Conservation (phyloP, 2,113 vertebrate genomes). For the Origma solitaria region DNA sequence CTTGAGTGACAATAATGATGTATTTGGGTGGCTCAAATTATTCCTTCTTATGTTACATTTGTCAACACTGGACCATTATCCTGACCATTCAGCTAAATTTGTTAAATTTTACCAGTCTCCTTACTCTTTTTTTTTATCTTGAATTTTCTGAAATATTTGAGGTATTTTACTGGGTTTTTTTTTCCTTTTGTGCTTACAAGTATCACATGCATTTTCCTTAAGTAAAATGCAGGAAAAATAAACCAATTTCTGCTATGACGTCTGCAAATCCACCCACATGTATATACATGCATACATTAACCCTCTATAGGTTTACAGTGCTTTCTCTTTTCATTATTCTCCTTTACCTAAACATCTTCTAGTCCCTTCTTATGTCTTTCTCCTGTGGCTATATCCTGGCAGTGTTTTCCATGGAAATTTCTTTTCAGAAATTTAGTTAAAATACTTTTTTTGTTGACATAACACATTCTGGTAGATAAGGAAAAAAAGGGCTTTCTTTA, state of each 20-base stretch:
- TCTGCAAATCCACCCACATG: not conserved
- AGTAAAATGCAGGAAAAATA: not conserved
- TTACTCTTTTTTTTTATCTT: not conserved
- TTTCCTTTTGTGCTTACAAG: not conserved
- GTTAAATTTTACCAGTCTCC: not conserved
- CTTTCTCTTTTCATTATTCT: not conserved
- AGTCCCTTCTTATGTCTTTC: not conserved
- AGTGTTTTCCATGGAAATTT: not conserved
- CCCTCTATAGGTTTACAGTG: not conserved
- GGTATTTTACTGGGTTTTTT: too few relatives aligned
- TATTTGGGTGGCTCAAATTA: conserved; percentile 1
- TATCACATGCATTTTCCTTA: not conserved
- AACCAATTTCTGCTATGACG: not conserved
- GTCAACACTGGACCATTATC: not conserved
- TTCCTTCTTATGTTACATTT: not conserved
- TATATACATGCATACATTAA: not conserved
- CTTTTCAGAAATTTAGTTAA: not conserved
- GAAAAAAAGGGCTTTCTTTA: not conserved
- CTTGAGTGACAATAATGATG: not conserved
- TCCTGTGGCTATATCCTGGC: not conserved
- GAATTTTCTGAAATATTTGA: not conserved
- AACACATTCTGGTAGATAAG: not conserved
- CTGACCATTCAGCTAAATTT: not conserved
- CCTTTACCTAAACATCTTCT: not conserved
- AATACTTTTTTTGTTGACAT: not conserved